These are phyloP conservation scores for Tachina grossa DNA, from an alignment of 2,888 invertebrate genomes.

Conservation along the genomic window DNA sequence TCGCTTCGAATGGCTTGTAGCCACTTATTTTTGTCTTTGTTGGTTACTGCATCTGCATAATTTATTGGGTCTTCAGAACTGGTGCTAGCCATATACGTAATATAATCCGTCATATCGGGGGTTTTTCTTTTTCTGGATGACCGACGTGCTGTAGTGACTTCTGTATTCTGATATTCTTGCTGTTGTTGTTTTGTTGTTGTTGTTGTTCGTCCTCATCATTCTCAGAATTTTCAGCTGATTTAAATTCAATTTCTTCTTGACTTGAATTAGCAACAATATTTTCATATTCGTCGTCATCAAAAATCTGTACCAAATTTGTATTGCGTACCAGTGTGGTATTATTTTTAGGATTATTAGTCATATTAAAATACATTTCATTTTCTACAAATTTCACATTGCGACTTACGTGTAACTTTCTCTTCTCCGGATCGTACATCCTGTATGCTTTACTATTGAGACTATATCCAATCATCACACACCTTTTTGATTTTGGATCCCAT, in stretches of 20 bases:
- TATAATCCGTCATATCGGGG: conserved; percentile 22
- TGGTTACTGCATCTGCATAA: conserved; percentile 3
- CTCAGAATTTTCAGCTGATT: conserved; percentile 1
- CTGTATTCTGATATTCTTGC: neutral
- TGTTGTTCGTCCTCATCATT: neutral
- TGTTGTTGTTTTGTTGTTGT: neutral
- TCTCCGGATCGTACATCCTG: conserved; percentile 40
- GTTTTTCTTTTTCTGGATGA: conserved; percentile 21
- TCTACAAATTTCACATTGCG: conserved; percentile 39
- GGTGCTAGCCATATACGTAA: conserved; percentile 8
- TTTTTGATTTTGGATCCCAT: conserved; percentile 39
- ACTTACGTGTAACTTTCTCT: conserved; percentile 24
- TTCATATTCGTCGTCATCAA: conserved; percentile 3
- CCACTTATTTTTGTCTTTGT: neutral
- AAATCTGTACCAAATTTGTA: neutral
- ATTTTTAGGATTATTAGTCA: neutral
- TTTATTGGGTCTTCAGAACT: neutral
- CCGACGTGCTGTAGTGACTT: neutral
- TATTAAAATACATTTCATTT: conserved; percentile 30
- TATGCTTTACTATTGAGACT: conserved; percentile 29
- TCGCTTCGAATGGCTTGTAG: conserved; percentile 26
- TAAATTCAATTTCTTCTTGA: neutral
- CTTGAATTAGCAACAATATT: neutral
- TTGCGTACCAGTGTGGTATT: neutral
- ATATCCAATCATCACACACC: conserved; percentile 38